Base-by-base conservation (phyloP, 1,140 invertebrate genomes). In the Panulirus ornatus region DNA sequence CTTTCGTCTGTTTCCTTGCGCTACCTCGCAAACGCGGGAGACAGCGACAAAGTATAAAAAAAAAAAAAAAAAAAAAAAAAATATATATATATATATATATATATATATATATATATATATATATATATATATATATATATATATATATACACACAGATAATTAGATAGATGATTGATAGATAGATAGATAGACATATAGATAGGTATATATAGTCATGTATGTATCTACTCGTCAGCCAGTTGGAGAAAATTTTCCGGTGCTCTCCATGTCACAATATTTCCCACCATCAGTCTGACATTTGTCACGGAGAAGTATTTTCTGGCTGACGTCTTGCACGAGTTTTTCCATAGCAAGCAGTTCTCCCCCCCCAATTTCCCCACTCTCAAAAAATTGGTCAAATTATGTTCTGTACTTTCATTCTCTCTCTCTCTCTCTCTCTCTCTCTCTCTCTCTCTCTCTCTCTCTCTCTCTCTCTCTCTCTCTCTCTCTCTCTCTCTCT, bases 101-200 rank as follows among this genome's bases (percentile, higher is more conserved):
- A 36, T 73, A 73, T 73, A 36, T 73, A 73, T 73, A 36, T 73
- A 73, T 73, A 36, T 73, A 73, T 73, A 36, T 73, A 73, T 73
- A 36, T 73, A 73, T 34, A 36, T 73, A 73, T 34, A 36, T 73
- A 30, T 14, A 47, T 47, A 79, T 30, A 47, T 47, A 30, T 11
- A 79, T n/a, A 79, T 2, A 47, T 9, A 79, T n/a, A 42, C 14
- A 79, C 2, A 47, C 8, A 47, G 5, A n/a, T 79, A 75, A 2
- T n/a, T 75, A 73, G 34, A 75, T 36, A 75, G 34, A 75, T 75
- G 2, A 30, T 11, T 22, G 22, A 9, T 27, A n/a, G 63, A 8
- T 34, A 22, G 34, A 70, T n/a, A n/a, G n/a, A n/a, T n/a, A n/a
- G n/a, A n/a, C n/a, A n/a, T n/a, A n/a, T n/a, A n/a, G n/a, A n/a